Percentiles rank a stretch among this genome's conserved stretches.
These are phyloP conservation scores for Nymphalis urticae DNA, from an alignment of 2,888 invertebrate species.

Conservation along the genomic window DNA sequence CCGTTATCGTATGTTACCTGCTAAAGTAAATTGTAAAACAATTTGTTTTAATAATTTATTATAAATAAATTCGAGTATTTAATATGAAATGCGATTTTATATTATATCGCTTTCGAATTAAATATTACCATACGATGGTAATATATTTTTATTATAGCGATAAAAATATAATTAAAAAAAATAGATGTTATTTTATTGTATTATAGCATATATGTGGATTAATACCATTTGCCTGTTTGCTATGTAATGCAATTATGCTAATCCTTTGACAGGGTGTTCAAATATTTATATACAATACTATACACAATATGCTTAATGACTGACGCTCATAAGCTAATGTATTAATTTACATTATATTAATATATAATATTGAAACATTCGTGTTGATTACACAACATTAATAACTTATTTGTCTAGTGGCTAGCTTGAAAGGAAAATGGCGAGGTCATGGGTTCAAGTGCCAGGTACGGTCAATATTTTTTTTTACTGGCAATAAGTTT, in stretches of 20 bases:
- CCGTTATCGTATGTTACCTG: neutral
- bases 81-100: neutral
- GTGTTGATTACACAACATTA: neutral
- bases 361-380: neutral
- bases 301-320: slow-evolving; percentile 21
- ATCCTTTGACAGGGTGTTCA: slow-evolving; percentile 23
- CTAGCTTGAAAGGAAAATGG: no score
- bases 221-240: neutral
- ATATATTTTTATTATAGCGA: no score
- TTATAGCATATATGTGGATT: neutral
- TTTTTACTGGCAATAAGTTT: no score
- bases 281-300: slow-evolving; percentile 27
- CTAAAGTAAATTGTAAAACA: no score
- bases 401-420: no score
- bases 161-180: no score
- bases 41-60: no score
- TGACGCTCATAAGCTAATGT: slow-evolving; percentile 25
- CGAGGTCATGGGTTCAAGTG: no score
- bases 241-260: slow-evolving; percentile 23
- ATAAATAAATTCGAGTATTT: no score
- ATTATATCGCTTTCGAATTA: neutral
- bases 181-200: no score
- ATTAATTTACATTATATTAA: slow-evolving; percentile 14
- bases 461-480: no score
- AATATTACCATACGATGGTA: no score